Base-by-base conservation (phyloP, 2,888 invertebrate genomes). In the Rotaria sp. region DNA sequence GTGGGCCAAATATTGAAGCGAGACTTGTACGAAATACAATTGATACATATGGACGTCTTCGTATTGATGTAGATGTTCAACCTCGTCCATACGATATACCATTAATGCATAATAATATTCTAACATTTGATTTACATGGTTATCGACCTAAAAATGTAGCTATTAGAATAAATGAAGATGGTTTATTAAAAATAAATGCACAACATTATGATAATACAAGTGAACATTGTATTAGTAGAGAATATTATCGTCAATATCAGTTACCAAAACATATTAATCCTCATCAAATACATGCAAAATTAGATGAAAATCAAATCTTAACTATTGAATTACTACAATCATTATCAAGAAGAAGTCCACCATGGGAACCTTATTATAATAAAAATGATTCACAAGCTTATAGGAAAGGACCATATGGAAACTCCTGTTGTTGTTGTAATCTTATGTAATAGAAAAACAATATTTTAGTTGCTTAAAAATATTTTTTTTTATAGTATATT, bases 201-300 rank as follows among this genome's bases (percentile, higher is more conserved):
- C 41, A 41, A n/a, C 41, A 80, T 45, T n/a, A 4, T 2, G 80
- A 80, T n/a, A n/a, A 80, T 41, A 80, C 80, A 45, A n/a, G 8
- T 45, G 80, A 45, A 1, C 24, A 80, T n/a, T 11, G 80, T n/a
- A 45, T 80, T 45, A 80, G 24, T 80, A 10, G 21, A 45, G 80
- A 80, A 80, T 80, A 45, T 45, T 80, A 45, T 80, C 80, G 80
- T 26, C 80, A 41, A 80, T 41, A 80, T 80, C 80, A 80, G 45
- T 80, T 80, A 80, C 41, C 80, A 5, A 45, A 41, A 80, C 2
- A 41, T 45, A 41, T 80, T 13, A 26, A 80, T n/a, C 45, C 26
- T 80, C n/a, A 80, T n/a, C 80, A n/a, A 26, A 80, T 80, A 45
- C 80, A 45, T 7, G 80, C 80, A n/a, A 41, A 26, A 26, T n/a